phyloP scores from a whole-genome alignment of 2,797 vertebrate species.

The Limnodromus scolopaceus region DNA sequence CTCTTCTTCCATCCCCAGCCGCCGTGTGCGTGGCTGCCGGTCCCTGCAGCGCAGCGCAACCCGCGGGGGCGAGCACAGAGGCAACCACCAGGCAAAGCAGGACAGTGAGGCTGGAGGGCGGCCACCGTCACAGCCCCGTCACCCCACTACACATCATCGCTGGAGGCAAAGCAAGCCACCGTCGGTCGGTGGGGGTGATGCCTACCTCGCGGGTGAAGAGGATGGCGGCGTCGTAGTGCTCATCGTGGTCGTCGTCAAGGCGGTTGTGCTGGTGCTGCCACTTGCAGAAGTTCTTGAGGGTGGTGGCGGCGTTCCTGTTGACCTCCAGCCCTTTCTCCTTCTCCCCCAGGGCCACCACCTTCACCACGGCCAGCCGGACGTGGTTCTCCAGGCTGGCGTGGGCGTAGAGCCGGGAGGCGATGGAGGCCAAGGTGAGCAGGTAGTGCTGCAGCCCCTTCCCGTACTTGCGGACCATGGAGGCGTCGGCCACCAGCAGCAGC shows the following conservation, averaged over 20 bases:
- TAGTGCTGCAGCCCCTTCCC: slow-evolving; percentile 93
- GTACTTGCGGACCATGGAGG: slow-evolving; percentile 91
- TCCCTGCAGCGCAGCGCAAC: rapidly evolving
- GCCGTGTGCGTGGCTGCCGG: rapidly evolving
- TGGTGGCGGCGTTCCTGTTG: slow-evolving; percentile 92
- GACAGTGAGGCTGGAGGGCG: rapidly evolving
- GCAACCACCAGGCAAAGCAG: rapidly evolving
- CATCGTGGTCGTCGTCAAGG: slow-evolving; percentile 88
- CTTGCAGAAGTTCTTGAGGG: slow-evolving; percentile 97
- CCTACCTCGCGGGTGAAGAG: slow-evolving; percentile 98
- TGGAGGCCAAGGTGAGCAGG: slow-evolving; percentile 92
- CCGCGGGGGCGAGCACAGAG: rapidly evolving
- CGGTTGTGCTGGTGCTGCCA: slow-evolving; percentile 97
- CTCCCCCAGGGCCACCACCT: slow-evolving; percentile 84
- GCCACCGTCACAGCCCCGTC: rapidly evolving
- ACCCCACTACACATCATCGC: rapidly evolving
- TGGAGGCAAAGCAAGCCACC: rapidly evolving
- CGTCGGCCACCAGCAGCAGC: slow-evolving; percentile 94
- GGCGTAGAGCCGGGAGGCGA: slow-evolving; percentile 93
- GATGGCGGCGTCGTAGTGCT: slow-evolving; percentile 96
- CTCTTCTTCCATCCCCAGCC: not conserved
- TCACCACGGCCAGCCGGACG: slow-evolving; percentile 92
- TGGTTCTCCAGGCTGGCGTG: slow-evolving; percentile 98
- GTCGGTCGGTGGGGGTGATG: rapidly evolving
- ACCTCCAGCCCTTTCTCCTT: slow-evolving; percentile 91